A percentile compares a stretch with the other conserved stretches of the same genome.
phyloP scores from a whole-genome alignment of 1,140 invertebrate species.

The Akabosia matsudoensis region DNA sequence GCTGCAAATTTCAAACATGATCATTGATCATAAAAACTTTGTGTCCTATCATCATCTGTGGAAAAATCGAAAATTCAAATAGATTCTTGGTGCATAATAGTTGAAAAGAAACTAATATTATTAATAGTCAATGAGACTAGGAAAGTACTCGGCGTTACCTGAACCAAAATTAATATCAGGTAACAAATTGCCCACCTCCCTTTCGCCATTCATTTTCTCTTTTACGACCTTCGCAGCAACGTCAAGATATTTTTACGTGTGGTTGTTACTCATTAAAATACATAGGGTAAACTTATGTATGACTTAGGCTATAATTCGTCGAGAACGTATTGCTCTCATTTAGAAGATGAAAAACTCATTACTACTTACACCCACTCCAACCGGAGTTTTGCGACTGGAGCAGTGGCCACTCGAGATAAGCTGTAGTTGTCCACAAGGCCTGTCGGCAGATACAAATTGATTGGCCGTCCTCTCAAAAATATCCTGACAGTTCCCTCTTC shows the following conservation, averaged over 20 bases:
- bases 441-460: conserved; percentile 72
- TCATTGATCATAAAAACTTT: too few species aligned
- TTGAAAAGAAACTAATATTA: too few species aligned
- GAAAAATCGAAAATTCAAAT: neutral
- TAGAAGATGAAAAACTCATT: conserved; percentile 1
- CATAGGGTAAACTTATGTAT: neutral
- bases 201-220: too few species aligned
- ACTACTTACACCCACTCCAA: conserved; percentile 79
- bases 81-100: neutral
- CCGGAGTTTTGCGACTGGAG: conserved; percentile 75
- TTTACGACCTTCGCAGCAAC: too few species aligned
- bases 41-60: neutral
- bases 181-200: too few species aligned
- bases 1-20: too few species aligned
- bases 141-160: too few species aligned
- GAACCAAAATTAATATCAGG: too few species aligned
- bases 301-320: neutral
- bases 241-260: too few species aligned
- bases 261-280: too few species aligned
- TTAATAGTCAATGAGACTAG: too few species aligned
- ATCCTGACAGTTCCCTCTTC: conserved; percentile 75
- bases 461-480: conserved; percentile 76
- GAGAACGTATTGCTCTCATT: neutral
- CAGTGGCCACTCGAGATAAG: conserved; percentile 71
- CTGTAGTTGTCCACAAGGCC: conserved; percentile 64